phyloP scores from a whole-genome alignment of 2,888 invertebrate species.

The Nemapogon koenigi region DNA sequence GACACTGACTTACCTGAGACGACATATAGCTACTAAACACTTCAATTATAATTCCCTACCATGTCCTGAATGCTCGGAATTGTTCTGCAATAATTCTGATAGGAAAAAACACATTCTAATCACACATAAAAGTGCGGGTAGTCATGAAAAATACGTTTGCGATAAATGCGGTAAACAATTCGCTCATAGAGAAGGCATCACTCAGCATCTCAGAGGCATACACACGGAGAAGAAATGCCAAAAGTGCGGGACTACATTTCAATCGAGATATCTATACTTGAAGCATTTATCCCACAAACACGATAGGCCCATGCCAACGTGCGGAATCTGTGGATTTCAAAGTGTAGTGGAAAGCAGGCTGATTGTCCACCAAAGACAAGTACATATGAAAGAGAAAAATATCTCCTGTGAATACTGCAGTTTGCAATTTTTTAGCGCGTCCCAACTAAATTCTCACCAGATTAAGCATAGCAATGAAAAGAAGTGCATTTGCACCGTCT shows the following conservation, averaged over 20 bases:
- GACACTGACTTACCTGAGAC: constrained; percentile 1
- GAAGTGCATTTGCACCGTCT: constrained; percentile 20
- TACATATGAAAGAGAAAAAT: constrained; percentile 9
- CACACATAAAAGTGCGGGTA: not conserved
- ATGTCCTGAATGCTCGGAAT: not conserved
- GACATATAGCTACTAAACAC: not conserved
- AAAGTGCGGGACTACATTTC: constrained; percentile 13
- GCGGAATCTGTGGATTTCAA: constrained; percentile 21
- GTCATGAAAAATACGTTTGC: not conserved
- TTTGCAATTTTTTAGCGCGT: not conserved
- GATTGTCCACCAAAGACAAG: constrained; percentile 6
- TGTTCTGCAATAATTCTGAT: not conserved
- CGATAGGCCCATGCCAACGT: constrained; percentile 18
- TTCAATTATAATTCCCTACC: not conserved
- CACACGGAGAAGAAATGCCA: not conserved
- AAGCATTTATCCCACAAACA: constrained; percentile 15
- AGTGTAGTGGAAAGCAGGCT: constrained; percentile 15
- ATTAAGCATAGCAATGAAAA: constrained; percentile 17
- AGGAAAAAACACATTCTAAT: not conserved
- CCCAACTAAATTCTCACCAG: constrained; percentile 6
- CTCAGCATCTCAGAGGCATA: not conserved
- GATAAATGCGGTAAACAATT: not conserved
- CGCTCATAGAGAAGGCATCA: not conserved
- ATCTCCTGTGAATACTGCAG: constrained; percentile 10
- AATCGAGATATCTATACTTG: constrained; percentile 14